phyloP scores from a whole-genome alignment of 2,797 vertebrate genomes.

The Thaleichthys pacificus region DNA sequence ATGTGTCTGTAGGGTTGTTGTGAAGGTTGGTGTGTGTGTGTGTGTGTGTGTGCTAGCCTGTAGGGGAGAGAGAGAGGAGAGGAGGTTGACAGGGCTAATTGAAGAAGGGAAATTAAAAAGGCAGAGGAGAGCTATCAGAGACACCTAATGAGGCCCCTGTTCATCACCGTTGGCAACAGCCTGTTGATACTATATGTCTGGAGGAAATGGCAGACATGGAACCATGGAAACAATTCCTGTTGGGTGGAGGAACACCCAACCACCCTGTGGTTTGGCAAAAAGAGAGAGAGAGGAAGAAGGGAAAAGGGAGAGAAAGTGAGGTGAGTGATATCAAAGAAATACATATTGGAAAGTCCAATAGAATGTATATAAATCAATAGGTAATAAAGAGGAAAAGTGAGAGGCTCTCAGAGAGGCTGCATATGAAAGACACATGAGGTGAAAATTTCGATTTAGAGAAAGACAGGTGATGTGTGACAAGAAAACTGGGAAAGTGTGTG shows the following conservation, averaged over 20 bases:
- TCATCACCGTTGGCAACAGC: slow-evolving; percentile 60
- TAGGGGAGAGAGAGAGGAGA: slow-evolving; percentile 5
- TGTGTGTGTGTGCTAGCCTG: neutral
- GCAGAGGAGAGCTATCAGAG: slow-evolving; percentile 65
- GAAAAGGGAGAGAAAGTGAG: neutral
- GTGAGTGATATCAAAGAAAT: neutral
- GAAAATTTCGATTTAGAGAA: no score
- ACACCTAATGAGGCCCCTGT: slow-evolving; percentile 71
- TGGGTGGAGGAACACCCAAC: slow-evolving; percentile 19
- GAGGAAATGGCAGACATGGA: slow-evolving; percentile 34
- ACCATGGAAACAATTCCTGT: slow-evolving; percentile 40
- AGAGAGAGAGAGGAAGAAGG: neutral
- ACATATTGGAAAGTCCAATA: no score
- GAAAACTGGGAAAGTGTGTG: neutral
- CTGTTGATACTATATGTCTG: slow-evolving; percentile 48
- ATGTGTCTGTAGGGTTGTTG: neutral
- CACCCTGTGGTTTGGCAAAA: neutral
- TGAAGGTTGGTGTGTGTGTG: neutral
- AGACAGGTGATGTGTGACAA: no score
- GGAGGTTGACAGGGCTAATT: slow-evolving; percentile 42
- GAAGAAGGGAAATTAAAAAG: slow-evolving; percentile 68
- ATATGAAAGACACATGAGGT: no score
- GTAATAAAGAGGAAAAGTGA: no score
- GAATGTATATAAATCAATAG: no score
- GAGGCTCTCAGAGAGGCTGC: no score